Evolutionary conservation across 1,140 invertebrate genomes (phyloP).

Genomic region (Drosophila miranda): DNA sequence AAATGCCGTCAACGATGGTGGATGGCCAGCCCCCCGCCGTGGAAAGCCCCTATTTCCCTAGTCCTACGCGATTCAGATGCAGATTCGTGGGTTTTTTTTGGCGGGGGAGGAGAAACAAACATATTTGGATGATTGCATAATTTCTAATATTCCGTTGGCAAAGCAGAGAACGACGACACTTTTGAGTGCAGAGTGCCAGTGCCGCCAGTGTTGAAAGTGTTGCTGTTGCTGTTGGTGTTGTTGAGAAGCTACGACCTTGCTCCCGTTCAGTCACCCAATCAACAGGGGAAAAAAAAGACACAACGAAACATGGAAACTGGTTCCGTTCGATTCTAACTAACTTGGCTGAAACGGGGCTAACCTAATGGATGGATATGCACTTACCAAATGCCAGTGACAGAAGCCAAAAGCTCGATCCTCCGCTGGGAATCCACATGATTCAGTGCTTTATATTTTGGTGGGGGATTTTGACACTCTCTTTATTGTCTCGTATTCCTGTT

Average conservation of each 20-base stretch:
- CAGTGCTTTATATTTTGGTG: background rate
- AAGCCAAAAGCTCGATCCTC: slow-evolving; percentile 47
- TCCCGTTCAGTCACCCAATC: slow-evolving; percentile 60
- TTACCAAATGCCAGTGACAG: slow-evolving; percentile 76
- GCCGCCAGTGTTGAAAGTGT: too few relatives aligned
- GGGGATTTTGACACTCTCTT: background rate
- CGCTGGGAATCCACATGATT: slow-evolving; percentile 37
- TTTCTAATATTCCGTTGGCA: slow-evolving; percentile 56
- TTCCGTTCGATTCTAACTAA: slow-evolving; percentile 47
- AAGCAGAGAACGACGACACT: slow-evolving; percentile 39
- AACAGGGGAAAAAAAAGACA: slow-evolving; percentile 10
- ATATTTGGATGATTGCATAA: slow-evolving; percentile 53
- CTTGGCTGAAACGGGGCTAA: slow-evolving; percentile 33
- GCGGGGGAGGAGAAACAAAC: slow-evolving; percentile 1
- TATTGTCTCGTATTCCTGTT: slow-evolving; percentile 31
- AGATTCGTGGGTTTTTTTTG: background rate
- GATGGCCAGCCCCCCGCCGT: slow-evolving; percentile 6
- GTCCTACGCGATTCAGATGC: slow-evolving; percentile 7
- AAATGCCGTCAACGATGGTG: slow-evolving; percentile 27
- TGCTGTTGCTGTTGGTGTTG: too few relatives aligned
- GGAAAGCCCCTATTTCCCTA: slow-evolving; percentile 47
- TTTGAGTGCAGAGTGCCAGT: slow-evolving; percentile 13
- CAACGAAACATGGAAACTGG: slow-evolving; percentile 38
- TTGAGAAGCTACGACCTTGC: slow-evolving; percentile 56
- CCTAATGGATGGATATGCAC: slow-evolving; percentile 59